A percentile compares a stretch with the other conserved stretches of the same genome.
phyloP scores from a whole-genome alignment of 2,113 vertebrate species.

The Scolopax mira region DNA sequence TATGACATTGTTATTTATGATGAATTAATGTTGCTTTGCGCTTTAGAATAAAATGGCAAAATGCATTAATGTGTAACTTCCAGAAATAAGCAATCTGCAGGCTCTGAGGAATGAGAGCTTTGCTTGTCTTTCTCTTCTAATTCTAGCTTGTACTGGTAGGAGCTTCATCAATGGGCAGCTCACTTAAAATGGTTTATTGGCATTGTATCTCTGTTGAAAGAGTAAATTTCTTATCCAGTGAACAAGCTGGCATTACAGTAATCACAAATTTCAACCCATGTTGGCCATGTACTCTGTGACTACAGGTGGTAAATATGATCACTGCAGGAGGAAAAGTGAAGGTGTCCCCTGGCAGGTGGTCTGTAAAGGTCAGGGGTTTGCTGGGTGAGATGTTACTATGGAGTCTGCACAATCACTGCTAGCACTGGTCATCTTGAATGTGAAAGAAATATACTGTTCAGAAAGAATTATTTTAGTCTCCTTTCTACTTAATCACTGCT shows the following conservation, averaged over 20 bases:
- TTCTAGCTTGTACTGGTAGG: not conserved
- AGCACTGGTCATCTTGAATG: not conserved
- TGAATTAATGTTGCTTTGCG: not conserved
- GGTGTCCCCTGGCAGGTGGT: not conserved
- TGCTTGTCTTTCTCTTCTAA: not conserved
- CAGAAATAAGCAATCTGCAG: not conserved
- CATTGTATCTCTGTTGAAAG: accelerated
- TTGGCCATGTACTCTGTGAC: not conserved
- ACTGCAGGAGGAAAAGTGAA: not conserved
- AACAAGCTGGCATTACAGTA: not conserved
- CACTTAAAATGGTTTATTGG: not conserved
- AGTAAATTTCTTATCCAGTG: not conserved
- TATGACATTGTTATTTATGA: not conserved
- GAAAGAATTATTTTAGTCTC: not conserved
- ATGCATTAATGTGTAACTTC: not conserved
- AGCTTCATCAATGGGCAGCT: not conserved
- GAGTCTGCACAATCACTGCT: not conserved
- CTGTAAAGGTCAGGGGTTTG: not conserved
- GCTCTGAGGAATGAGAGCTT: not conserved
- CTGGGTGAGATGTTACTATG: accelerated
- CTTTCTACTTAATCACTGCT: not conserved
- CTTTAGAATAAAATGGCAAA: not conserved
- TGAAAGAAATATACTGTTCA: accelerated
- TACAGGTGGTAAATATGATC: not conserved
- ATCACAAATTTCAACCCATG: accelerated